These are phyloP conservation scores for Rhopalosiphum padi DNA, from an alignment of 1,140 invertebrate species.

Conservation along the genomic window DNA sequence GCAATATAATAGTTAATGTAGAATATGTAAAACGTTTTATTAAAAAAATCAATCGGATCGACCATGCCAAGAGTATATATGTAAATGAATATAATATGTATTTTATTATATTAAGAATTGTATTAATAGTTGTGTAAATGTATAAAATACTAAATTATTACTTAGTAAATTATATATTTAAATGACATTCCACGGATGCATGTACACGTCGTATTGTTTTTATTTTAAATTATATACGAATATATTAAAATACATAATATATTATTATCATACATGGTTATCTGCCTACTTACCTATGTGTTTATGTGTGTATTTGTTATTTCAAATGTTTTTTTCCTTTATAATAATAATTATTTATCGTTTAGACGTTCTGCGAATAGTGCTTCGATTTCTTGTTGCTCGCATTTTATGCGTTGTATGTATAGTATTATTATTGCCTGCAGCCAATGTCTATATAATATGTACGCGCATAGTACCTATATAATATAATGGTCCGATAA, in stretches of 20 bases:
- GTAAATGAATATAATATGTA: neutral
- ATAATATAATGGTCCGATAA: slow-evolving; percentile 27
- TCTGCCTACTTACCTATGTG: neutral
- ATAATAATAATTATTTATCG: slow-evolving; percentile 10
- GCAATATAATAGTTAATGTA: neutral
- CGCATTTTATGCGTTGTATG: neutral
- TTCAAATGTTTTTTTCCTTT: slow-evolving; percentile 1
- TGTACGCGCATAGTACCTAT: neutral
- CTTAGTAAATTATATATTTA: neutral
- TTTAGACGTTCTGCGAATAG: slow-evolving; percentile 7
- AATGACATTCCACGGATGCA: neutral
- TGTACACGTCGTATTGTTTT: slow-evolving; percentile 3
- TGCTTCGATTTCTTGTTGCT: neutral
- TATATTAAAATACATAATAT: neutral
- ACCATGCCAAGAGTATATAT: neutral
- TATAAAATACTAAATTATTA: neutral
- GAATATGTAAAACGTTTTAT: neutral
- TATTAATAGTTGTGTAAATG: neutral
- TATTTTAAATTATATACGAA: neutral
- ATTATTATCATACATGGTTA: slow-evolving; percentile 2
- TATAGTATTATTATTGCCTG: neutral
- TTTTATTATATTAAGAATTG: neutral
- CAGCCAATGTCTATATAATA: neutral
- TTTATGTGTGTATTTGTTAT: neutral
- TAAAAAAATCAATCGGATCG: neutral